These are phyloP conservation scores for Capra hircus DNA, from an alignment of 2,113 vertebrate species.

Conservation along the genomic window DNA sequence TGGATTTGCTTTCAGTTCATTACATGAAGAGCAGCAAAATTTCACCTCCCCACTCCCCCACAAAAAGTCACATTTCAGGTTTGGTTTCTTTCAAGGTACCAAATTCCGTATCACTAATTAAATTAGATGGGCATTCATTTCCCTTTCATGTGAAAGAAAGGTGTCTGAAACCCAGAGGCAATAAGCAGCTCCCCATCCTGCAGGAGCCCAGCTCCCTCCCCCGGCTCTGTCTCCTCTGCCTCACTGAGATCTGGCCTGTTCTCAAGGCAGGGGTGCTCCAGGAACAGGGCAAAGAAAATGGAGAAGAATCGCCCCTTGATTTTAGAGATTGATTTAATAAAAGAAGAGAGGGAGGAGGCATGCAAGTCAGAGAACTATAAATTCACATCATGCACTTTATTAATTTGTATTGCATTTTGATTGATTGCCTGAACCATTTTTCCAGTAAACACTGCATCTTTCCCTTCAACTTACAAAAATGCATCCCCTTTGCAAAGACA, in stretches of 20 bases:
- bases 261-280: not conserved
- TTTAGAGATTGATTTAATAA: not conserved
- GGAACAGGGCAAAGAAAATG: not conserved
- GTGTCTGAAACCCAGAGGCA: too few species aligned
- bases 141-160: not conserved
- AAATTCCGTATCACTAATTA: not conserved
- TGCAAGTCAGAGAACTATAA: not conserved
- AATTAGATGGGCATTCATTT: not conserved
- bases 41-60: not conserved
- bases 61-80: not conserved
- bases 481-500: not conserved
- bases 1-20: not conserved
- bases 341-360: not conserved
- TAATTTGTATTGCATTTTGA: not conserved
- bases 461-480: not conserved
- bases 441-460: not conserved
- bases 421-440: not conserved
- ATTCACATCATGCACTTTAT: too few species aligned
- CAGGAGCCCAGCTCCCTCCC: not conserved
- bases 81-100: not conserved
- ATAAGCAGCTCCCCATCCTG: fast-evolving
- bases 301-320: not conserved
- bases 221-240: fast-evolving
- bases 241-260: fast-evolving
- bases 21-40: not conserved